A percentile compares a stretch with the other conserved stretches of the same genome.
Evolutionary conservation across 2,797 vertebrate genomes (phyloP).

Genomic region (Chanos chanos): DNA sequence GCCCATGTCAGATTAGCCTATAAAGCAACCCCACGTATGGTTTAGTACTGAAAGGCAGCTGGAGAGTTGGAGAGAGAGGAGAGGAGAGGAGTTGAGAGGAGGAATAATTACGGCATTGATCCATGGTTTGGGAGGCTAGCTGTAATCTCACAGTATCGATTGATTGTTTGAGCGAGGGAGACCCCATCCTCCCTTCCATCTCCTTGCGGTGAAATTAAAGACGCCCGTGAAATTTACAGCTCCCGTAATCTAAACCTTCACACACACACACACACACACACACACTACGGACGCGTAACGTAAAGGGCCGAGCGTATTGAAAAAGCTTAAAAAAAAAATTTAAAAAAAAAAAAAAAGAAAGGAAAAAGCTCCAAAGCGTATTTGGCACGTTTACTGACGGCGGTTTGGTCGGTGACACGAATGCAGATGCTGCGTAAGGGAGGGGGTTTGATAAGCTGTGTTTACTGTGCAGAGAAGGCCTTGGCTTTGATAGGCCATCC

Average conservation of each 20-base stretch:
- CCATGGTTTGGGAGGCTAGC: not conserved
- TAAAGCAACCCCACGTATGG: not conserved
- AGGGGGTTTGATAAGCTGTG: not conserved
- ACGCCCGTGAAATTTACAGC: too few species aligned
- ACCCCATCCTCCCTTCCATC: not conserved
- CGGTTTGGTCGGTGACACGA: too few species aligned
- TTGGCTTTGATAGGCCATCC: not conserved
- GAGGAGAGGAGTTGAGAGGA: not conserved
- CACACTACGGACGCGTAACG: not conserved
- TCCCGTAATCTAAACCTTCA: too few species aligned
- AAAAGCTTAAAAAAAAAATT: too few species aligned
- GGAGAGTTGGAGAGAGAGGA: not conserved
- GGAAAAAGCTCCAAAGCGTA: too few species aligned
- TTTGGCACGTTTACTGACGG: too few species aligned
- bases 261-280: not conserved
- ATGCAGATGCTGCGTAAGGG: not conserved
- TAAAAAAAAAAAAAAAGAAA: too few species aligned
- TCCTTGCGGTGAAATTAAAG: not conserved
- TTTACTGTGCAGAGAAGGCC: not conserved
- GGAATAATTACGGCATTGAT: not conserved
- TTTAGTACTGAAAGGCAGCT: not conserved
- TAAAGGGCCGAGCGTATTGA: not conserved
- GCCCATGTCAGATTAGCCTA: too few species aligned
- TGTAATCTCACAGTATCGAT: constrained; percentile 11
- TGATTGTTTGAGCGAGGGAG: not conserved